Evolutionary conservation across 2,888 invertebrate genomes (phyloP).

Genomic region (Chaetogeoica ovagalla): DNA sequence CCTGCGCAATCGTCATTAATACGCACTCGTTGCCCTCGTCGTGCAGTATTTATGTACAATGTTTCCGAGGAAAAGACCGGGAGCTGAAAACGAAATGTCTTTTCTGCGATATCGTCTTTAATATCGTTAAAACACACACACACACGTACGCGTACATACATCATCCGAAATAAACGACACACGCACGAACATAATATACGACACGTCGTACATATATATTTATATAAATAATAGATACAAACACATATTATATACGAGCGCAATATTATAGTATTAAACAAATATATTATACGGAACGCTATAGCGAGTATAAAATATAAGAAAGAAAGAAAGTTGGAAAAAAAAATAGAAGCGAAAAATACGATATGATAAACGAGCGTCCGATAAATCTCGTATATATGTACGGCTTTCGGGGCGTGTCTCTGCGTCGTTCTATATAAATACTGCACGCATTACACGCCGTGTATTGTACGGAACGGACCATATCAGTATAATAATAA

Average conservation of each 20-base stretch:
- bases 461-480: slow-evolving; percentile 22
- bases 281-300: background rate
- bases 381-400: slow-evolving; percentile 31
- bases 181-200: no score
- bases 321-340: no score
- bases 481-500: slow-evolving; percentile 36
- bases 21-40: background rate
- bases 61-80: slow-evolving; percentile 3
- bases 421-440: background rate
- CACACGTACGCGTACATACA: background rate
- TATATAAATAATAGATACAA: no score
- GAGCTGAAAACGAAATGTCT: slow-evolving; percentile 25
- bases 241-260: background rate
- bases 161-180: background rate
- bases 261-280: background rate
- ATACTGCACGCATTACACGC: background rate
- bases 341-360: slow-evolving; percentile 5
- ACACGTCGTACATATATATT: no score
- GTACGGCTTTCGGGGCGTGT: slow-evolving; percentile 34
- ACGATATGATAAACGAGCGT: slow-evolving; percentile 34
- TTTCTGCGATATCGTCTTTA: slow-evolving; percentile 20
- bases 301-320: slow-evolving; percentile 8
- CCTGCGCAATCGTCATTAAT: no score
- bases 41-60: slow-evolving; percentile 7
- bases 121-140: slow-evolving; percentile 19